phyloP scores from a whole-genome alignment of 2,888 invertebrate genomes.

The Rhogogaster chlorosoma region DNA sequence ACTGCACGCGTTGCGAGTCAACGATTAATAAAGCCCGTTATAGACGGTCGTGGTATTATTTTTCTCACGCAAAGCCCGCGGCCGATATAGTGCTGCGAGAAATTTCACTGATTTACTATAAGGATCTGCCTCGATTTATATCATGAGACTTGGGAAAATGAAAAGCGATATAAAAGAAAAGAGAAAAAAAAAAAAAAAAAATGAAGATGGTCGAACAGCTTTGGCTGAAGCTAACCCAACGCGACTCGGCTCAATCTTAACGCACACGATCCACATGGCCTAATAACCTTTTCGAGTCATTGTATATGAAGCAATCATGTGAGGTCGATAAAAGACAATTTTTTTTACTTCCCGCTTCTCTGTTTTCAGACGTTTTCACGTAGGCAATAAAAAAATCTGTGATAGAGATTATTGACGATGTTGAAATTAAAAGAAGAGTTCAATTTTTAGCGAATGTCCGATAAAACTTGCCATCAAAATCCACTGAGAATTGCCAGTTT shows the following conservation, averaged over 20 bases:
- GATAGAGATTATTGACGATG: too few species aligned
- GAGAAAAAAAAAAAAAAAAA: neutral
- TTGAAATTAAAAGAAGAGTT: too few species aligned
- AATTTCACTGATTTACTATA: neutral
- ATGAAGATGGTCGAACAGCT: neutral
- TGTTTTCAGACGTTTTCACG: too few species aligned
- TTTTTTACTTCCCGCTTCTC: too few species aligned
- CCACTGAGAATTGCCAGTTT: too few species aligned
- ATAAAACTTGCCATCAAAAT: too few species aligned
- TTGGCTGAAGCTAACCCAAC: neutral
- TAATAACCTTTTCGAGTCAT: neutral
- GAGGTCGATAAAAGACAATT: too few species aligned
- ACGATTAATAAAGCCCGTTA: conserved; percentile 22
- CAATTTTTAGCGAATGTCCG: too few species aligned
- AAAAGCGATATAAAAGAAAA: neutral
- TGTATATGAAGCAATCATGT: neutral
- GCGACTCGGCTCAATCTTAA: neutral
- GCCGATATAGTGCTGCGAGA: neutral
- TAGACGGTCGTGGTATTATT: neutral
- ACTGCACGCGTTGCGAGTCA: conserved; percentile 13
- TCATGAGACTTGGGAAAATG: neutral
- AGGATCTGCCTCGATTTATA: neutral
- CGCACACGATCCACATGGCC: neutral
- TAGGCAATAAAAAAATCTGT: too few species aligned
- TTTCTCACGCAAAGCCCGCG: neutral